Evolutionary conservation across 2,113 vertebrate genomes (phyloP).

Genomic region (Regulus satrapa): DNA sequence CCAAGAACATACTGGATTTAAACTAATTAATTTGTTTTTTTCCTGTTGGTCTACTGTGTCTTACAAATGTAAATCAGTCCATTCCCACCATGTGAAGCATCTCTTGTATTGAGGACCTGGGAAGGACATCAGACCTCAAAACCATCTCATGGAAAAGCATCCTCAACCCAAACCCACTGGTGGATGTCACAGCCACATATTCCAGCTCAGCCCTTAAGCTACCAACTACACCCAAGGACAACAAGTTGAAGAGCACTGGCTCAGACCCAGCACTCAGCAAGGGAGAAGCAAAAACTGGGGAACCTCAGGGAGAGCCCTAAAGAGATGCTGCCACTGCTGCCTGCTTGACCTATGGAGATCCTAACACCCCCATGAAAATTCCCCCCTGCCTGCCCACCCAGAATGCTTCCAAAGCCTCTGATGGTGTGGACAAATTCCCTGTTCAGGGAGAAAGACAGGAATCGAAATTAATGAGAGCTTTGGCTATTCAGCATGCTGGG

Average conservation of each 20-base stretch:
- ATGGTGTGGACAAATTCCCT: not conserved
- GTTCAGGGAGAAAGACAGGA: not conserved
- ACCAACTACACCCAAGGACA: not conserved
- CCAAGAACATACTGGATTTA: not conserved
- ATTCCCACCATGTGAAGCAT: not conserved
- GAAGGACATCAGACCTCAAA: not conserved
- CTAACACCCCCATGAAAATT: not conserved
- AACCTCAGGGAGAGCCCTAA: not conserved
- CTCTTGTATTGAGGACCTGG: not conserved
- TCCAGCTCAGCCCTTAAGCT: not conserved
- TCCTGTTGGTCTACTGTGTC: not conserved
- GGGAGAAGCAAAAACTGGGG: not conserved
- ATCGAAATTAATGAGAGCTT: not conserved
- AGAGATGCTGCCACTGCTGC: not conserved
- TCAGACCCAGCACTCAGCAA: not conserved
- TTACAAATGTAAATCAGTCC: not conserved
- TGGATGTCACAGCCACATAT: not conserved
- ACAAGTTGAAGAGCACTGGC: not conserved
- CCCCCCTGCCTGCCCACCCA: rapidly evolving
- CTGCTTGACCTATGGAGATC: not conserved
- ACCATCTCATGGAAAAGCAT: not conserved
- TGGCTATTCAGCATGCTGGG: not conserved
- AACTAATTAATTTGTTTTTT: not conserved
- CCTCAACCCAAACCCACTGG: rapidly evolving
- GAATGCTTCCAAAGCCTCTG: not conserved